A percentile compares a stretch with the other conserved stretches of the same genome.
phyloP scores from a whole-genome alignment of 53 echinoderm and acorn worm genomes.

The Holothuria scabra region DNA sequence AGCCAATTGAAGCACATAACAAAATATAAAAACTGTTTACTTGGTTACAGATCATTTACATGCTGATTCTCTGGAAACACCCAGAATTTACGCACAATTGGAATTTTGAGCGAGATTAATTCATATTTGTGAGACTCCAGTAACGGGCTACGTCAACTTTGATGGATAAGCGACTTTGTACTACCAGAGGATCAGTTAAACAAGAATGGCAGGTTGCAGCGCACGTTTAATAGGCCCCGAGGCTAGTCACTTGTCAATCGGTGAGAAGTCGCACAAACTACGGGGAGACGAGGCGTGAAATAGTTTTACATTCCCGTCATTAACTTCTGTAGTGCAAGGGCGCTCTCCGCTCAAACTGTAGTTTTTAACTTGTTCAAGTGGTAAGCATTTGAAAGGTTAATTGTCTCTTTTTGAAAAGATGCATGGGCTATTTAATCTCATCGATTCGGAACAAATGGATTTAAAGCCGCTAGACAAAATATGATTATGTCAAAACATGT shows the following conservation, averaged over 20 bases:
- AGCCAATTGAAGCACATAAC: too few relatives aligned
- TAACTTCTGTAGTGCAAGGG: too few relatives aligned
- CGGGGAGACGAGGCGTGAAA: too few relatives aligned
- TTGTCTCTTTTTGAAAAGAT: background rate
- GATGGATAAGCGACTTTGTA: conserved; percentile 22
- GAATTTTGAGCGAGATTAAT: conserved; percentile 27
- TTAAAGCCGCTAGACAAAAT: conserved; percentile 16
- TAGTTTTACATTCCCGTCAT: too few relatives aligned
- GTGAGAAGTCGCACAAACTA: too few relatives aligned
- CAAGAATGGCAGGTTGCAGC: conserved; percentile 1
- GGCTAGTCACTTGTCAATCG: conserved; percentile 10
- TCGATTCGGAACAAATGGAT: conserved; percentile 24
- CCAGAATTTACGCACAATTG: conserved; percentile 44
- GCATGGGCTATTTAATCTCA: conserved; percentile 40
- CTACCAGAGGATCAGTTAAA: conserved; percentile 25
- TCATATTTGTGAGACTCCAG: conserved; percentile 16
- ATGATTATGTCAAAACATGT: conserved; percentile 14
- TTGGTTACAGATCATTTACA: conserved; percentile 14
- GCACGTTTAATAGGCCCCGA: conserved; percentile 24
- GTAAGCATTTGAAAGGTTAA: conserved; percentile 14
- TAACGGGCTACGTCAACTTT: conserved; percentile 18
- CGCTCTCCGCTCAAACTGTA: too few relatives aligned
- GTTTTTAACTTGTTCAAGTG: too few relatives aligned
- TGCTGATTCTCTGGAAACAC: conserved; percentile 19
- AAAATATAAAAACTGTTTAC: too few relatives aligned